Evolutionary conservation across 2,888 invertebrate species (phyloP).

Genomic region (Auanema freiburgensis): DNA sequence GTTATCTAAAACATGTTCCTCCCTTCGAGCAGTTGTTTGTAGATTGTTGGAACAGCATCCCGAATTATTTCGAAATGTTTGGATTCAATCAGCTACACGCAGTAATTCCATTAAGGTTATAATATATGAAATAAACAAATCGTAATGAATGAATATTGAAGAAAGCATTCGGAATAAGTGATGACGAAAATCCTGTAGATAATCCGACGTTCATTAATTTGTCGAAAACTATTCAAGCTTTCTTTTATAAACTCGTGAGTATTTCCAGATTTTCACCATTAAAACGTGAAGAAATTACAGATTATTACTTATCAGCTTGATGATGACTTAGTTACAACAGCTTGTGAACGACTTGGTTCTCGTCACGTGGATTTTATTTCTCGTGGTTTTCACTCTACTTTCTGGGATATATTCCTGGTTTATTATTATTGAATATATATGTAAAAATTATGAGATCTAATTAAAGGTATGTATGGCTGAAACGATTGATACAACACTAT

Average conservation of each 20-base stretch:
- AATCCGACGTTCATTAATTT: constrained; percentile 42
- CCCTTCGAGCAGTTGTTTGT: not conserved
- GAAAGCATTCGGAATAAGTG: constrained; percentile 43
- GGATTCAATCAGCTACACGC: constrained; percentile 44
- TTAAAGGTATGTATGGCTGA: constrained; percentile 42
- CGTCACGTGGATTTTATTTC: constrained; percentile 50
- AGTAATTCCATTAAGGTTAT: constrained; percentile 45
- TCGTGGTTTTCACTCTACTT: constrained; percentile 47
- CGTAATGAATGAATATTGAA: constrained; percentile 11
- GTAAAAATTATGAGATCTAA: too few species aligned
- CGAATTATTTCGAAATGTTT: constrained; percentile 44
- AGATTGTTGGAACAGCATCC: constrained; percentile 41
- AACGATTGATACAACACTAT: constrained; percentile 40
- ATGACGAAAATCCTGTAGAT: constrained; percentile 38
- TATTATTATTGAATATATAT: not conserved
- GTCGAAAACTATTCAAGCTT: constrained; percentile 41
- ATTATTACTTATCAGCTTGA: constrained; percentile 38
- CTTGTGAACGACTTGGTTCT: constrained; percentile 43
- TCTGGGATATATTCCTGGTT: constrained; percentile 42
- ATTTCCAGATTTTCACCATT: not conserved
- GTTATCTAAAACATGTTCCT: not conserved
- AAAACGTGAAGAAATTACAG: constrained; percentile 8
- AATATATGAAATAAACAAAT: too few species aligned
- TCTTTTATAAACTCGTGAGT: constrained; percentile 43
- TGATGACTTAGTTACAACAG: constrained; percentile 32